Base-by-base conservation (phyloP, 1,140 invertebrate genomes). In the Medauroidea extradentata region DNA sequence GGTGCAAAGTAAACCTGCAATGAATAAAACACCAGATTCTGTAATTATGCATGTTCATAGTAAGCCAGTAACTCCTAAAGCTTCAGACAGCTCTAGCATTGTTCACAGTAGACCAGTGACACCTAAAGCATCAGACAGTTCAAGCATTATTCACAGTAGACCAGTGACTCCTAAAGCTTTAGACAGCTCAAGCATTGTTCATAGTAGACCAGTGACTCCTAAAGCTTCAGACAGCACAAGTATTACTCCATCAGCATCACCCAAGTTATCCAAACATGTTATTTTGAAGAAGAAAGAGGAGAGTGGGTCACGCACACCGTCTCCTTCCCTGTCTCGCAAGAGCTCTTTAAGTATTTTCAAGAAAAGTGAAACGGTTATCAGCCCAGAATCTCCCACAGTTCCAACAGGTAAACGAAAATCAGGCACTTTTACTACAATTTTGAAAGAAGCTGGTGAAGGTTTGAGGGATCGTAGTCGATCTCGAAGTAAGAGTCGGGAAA, bases 321-420 rank as follows among this genome's bases (percentile, higher is more conserved):
- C 81, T 62, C 82, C 81, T 9, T 76, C 83, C 0, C 79, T 85
- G 0, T 89, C 88, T 0, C 77, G 89, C 44, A 90, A 90, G 68
- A 89, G 85, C 62, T 90, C 88, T 19, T 90, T 91, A 64, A 89
- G 86, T 1, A 71, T 91, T 5, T 91, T 91, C 65, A 86, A 85
- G 69, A 84, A 83, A 59, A 76, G 74, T 46, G 79, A 80, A 67
- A 76, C 75, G 4, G 76, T 79, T 27, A 74, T 82, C 8, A 87
- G 85, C 60, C 85, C 85, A 2, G 86, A 87, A 61, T 87, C 85
- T 1, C 85, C 85, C 8, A 80, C 82, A 53, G 67, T 78, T 25
- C 25, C 61, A 38, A 18, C 60, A 59, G 13, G 54, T 58, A 54
- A 54, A 41, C 1, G 41, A 3, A 54, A 54, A 34, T 5, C 34